Base-by-base conservation (phyloP, 2,113 vertebrate genomes). In the Cettia cetti region DNA sequence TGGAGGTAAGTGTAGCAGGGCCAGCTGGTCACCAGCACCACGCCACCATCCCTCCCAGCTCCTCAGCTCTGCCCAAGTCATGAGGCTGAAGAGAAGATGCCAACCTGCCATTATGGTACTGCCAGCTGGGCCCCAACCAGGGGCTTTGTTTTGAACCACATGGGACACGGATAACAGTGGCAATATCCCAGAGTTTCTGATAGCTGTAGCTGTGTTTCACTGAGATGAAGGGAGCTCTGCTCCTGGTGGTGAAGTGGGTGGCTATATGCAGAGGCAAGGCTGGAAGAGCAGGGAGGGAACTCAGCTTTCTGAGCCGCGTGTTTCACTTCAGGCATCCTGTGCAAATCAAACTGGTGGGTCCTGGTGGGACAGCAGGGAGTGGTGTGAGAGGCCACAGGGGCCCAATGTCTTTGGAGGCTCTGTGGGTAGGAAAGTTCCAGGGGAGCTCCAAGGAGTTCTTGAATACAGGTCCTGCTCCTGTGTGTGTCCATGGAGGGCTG, bases 1-100 rank as follows among this genome's bases (percentile, higher is more conserved):
- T 17, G 99, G 99, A 98, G 99, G 99, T 99, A 94, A 98, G 99
- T 88, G 79, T 69, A 27, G 35, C 14, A 35, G 53, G 44, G 39
- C 9, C 9, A 6, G 16, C 60, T 24, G 33, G 14, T 6, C 42
- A 20, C 50, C 6, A 13, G 9, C 0, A 2, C 33, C 6, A 0
- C 0, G 0, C 33, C 6, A 0, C 0, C 0, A 10, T n/a, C 69
- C 37, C 31, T 71, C 1, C 27, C 70, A 50, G 49, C 78, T 33
- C 33, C 61, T 45, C 52, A n/a, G 63, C 50, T 59, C 7, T 27
- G 28, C 19, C 83, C 28, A 13, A 33, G 28, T 13, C 9, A 2
- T 2, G 11, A 47, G 13, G 8, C 18, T 15, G 4, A 47, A 70
- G 78, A 37, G 42, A 24, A 26, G 65, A 11, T 45, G 37, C 64